phyloP scores from a whole-genome alignment of 2,113 vertebrate species.

The Spea multiplicata region DNA sequence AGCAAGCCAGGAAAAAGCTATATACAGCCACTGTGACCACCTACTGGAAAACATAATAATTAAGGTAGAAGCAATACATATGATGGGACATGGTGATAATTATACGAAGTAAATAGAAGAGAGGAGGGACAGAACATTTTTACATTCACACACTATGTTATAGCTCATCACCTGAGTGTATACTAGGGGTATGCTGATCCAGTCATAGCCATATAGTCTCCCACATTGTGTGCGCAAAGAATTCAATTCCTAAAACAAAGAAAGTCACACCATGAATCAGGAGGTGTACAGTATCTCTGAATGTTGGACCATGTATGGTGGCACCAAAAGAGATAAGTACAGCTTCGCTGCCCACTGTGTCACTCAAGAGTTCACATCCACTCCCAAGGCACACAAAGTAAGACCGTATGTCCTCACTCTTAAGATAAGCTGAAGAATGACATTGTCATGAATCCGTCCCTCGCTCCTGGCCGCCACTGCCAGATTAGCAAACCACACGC shows the following conservation, averaged over 20 bases:
- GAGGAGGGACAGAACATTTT: too few relatives aligned
- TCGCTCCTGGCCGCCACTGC: constrained; percentile 80
- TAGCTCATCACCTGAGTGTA: constrained; percentile 97
- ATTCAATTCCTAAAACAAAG: constrained; percentile 79
- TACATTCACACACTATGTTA: too few relatives aligned
- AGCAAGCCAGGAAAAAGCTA: constrained; percentile 91
- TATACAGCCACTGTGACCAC: constrained; percentile 93
- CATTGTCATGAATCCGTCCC: constrained; percentile 85
- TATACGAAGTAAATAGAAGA: too few relatives aligned
- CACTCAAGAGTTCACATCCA: not conserved
- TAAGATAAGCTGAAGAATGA: constrained; percentile 85
- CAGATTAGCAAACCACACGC: constrained; percentile 92
- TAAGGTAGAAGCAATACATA: constrained; percentile 8
- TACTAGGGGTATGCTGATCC: constrained; percentile 94
- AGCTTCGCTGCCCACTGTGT: too few relatives aligned
- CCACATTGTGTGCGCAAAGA: constrained; percentile 85
- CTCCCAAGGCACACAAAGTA: not conserved
- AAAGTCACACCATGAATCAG: not conserved
- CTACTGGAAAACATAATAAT: constrained; percentile 57
- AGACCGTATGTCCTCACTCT: constrained; percentile 66
- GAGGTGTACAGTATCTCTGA: not conserved
- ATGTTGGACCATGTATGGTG: not conserved
- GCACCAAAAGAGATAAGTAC: too few relatives aligned
- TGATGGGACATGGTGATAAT: not conserved
- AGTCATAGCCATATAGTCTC: constrained; percentile 88